Evolutionary conservation across 2,113 vertebrate genomes (phyloP).

Genomic region (Gopherus flavomarginatus): DNA sequence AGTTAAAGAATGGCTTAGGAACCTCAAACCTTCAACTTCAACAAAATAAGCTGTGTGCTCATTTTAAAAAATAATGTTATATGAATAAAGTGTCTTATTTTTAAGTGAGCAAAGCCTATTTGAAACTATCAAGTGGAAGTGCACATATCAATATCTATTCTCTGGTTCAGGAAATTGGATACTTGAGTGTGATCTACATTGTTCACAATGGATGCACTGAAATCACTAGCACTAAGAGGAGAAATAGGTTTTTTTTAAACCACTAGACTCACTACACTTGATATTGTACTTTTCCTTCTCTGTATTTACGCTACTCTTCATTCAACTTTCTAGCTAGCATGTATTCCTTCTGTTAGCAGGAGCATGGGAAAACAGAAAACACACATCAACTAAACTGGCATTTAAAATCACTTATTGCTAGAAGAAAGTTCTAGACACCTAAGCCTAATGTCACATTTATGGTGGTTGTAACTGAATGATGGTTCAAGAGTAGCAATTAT

Average conservation of each 20-base stretch:
- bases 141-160: not conserved
- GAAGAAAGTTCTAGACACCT: not conserved
- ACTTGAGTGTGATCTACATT: not conserved
- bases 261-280: not conserved
- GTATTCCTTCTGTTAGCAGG: not conserved
- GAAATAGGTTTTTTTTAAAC: not conserved
- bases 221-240: not conserved
- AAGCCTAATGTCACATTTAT: not conserved
- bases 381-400: not conserved
- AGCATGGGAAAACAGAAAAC: not conserved
- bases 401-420: not conserved
- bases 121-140: not conserved
- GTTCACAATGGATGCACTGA: not conserved
- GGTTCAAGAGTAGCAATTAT: slow-evolving; percentile 24
- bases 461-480: not conserved
- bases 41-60: not conserved
- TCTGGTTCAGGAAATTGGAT: not conserved
- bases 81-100: not conserved
- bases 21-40: not conserved
- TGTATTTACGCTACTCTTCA: not conserved
- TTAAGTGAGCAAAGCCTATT: not conserved
- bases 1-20: not conserved
- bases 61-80: not conserved
- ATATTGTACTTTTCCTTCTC: not conserved
- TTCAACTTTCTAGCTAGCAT: not conserved